These are phyloP conservation scores for Cryptophagus acutangulus DNA, from an alignment of 2,888 invertebrate species.

Conservation along the genomic window DNA sequence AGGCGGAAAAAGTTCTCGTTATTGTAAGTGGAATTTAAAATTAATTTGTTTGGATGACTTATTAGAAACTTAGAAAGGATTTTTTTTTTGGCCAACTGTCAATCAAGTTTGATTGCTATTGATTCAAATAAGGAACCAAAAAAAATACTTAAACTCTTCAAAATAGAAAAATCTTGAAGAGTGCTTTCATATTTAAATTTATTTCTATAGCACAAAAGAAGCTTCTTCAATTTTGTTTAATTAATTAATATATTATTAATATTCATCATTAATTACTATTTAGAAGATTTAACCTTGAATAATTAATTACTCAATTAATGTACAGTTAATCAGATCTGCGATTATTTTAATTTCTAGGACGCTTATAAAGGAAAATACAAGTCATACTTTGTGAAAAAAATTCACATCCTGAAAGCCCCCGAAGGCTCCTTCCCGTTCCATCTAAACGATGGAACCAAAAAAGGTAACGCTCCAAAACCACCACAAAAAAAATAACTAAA, in stretches of 20 bases:
- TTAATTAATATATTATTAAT: constrained; percentile 3
- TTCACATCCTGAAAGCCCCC: constrained; percentile 39
- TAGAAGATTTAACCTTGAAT: too few species aligned
- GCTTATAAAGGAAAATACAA: constrained; percentile 70
- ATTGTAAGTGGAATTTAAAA: constrained; percentile 57
- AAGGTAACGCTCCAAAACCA: constrained; percentile 41
- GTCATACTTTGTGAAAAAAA: constrained; percentile 61
- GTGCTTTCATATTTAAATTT: constrained; percentile 4
- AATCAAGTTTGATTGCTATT: too few species aligned
- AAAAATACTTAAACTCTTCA: too few species aligned
- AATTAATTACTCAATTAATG: neutral
- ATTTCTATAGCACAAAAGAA: constrained; percentile 4
- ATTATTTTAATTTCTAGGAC: constrained; percentile 54
- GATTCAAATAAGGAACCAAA: too few species aligned
- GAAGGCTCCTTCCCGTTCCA: constrained; percentile 21
- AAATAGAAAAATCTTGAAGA: too few species aligned
- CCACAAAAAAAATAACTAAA: neutral
- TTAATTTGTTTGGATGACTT: too few species aligned
- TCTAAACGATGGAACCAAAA: constrained; percentile 32
- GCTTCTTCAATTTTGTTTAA: constrained; percentile 13
- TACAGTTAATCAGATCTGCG: too few species aligned
- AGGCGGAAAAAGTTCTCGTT: constrained; percentile 74
- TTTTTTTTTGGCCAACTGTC: too few species aligned
- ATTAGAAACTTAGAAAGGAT: too few species aligned
- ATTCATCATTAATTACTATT: too few species aligned